Evolutionary conservation across 2,113 vertebrate genomes (phyloP), one percentile per base, ranked within the genome.

Genomic region (Odontesthes bonariensis): DNA sequence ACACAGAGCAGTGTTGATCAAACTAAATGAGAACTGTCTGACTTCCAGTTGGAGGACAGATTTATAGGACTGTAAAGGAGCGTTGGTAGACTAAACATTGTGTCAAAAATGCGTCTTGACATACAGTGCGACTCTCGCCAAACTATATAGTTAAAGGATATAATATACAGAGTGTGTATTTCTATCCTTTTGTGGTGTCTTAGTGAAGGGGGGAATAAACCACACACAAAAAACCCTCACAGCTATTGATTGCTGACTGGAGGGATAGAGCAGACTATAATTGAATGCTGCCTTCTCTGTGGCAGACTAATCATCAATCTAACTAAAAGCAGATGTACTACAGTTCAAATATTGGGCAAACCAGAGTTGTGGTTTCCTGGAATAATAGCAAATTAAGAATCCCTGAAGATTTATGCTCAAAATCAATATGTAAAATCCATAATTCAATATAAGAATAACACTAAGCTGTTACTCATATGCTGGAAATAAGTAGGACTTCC

Each of bases 1-100:
- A 76, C 60, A 57, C 68, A 66, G 69, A 52, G 72, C 59, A 20
- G 32, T 67, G 84, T 79, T 67, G 73, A 87, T 82, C 75, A 42
- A 38, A 55, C 10, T 23, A 67, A 23, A 32, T 44, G 17, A 19
- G 46, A 49, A 10, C 17, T 49, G 10, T 44, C 11, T 19, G 46
- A 49, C 35, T 14, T 44, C 42, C 42, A 8, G 42, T 44, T 44
- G 16, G 42, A 27, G 10, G 35, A 38, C 35, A 38, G 5, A 49
- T 17, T 49, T 49, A 19, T 49, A 19, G 46, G 17, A n/a, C 46
- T 49, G 46, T n/a, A 49, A 19, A 49, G 7, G 19, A 49, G 6
- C 14, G 17, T 49, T 19, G 46, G 46, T 49, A 19, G 46, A 49
- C 46, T 19, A 7, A 38, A 38, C 6, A 7, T 38, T 8, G 10